phyloP scores from a whole-genome alignment of 2,797 vertebrate genomes.

The Parambassis ranga region DNA sequence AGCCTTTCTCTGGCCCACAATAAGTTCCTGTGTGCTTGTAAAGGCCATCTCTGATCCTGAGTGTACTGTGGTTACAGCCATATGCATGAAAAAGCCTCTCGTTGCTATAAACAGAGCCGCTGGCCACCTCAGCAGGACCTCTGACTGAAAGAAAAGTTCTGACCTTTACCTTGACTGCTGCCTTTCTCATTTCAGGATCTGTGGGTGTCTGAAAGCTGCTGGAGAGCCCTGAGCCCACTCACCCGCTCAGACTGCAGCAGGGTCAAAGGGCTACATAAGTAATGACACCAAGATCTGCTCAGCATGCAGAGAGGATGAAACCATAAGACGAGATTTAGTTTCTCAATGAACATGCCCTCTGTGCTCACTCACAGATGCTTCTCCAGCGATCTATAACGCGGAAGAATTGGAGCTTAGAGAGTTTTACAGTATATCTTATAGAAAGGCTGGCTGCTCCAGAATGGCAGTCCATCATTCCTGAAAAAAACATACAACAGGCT shows the following conservation, averaged over 20 bases:
- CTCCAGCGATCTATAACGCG: neutral
- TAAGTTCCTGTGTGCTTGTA: constrained; percentile 42
- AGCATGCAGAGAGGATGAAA: constrained; percentile 4
- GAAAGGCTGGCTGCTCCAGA: neutral
- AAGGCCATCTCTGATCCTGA: constrained; percentile 34
- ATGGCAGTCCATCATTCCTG: no score
- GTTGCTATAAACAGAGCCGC: constrained; percentile 1
- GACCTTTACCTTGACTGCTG: constrained; percentile 38
- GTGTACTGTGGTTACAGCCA: neutral
- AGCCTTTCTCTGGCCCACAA: constrained; percentile 40
- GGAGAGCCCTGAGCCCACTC: neutral
- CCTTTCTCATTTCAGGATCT: neutral
- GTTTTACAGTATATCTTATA: neutral
- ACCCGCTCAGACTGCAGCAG: neutral
- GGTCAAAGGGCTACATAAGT: constrained; percentile 24
- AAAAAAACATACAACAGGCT: no score
- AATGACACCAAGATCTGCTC: constrained; percentile 18
- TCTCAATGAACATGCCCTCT: neutral
- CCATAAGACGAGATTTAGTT: neutral
- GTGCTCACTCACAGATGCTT: no score
- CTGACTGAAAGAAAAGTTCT: constrained; percentile 5
- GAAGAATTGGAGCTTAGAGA: neutral
- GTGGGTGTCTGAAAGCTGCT: neutral
- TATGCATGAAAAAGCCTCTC: neutral
- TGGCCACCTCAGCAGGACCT: constrained; percentile 2